A percentile compares a stretch with the other conserved stretches of the same genome.
Conservation (phyloP, 2,797 vertebrate species). For the Fistularia commersonii region DNA sequence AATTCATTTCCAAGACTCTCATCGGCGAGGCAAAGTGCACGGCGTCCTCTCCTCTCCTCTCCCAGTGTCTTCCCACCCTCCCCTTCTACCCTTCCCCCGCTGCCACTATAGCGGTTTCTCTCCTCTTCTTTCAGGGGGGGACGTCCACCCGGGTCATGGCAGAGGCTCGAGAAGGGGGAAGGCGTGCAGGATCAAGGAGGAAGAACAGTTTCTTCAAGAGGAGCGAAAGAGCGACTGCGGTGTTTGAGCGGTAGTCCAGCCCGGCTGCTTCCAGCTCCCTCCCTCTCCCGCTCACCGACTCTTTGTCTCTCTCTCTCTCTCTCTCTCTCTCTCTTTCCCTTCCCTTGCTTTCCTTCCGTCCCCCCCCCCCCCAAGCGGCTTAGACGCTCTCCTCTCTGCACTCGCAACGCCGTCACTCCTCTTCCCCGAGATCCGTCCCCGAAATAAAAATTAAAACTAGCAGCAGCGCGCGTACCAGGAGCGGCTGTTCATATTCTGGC, state of each 20-base stretch:
- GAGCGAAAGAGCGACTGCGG: slow-evolving; percentile 73
- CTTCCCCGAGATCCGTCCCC: slow-evolving; percentile 58
- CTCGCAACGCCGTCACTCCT: slow-evolving; percentile 46
- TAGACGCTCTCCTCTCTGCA: slow-evolving; percentile 36
- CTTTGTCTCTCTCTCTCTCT: slow-evolving; percentile 46
- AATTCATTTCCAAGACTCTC: slow-evolving; percentile 68
- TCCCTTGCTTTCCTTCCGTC: slow-evolving; percentile 8
- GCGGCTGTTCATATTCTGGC: slow-evolving; percentile 66
- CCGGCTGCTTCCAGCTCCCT: slow-evolving; percentile 68
- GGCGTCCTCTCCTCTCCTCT: slow-evolving; percentile 43
- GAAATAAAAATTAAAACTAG: slow-evolving; percentile 39
- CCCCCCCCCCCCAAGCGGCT: slow-evolving; percentile 30
- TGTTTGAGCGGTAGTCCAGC: slow-evolving; percentile 70
- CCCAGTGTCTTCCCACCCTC: no score
- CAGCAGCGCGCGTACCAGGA: slow-evolving; percentile 45
- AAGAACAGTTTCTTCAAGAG: slow-evolving; percentile 64
- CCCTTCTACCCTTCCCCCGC: slow-evolving; percentile 38
- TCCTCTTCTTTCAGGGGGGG: slow-evolving; percentile 57
- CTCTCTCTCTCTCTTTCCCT: slow-evolving; percentile 34
- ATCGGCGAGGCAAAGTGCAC: slow-evolving; percentile 57
- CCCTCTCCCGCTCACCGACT: slow-evolving; percentile 43
- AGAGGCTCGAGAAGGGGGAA: slow-evolving; percentile 29
- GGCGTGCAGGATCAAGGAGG: slow-evolving; percentile 28
- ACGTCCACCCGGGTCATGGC: slow-evolving; percentile 60
- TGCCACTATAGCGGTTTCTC: slow-evolving; percentile 16